phyloP scores from a whole-genome alignment of 2,113 vertebrate genomes.

The Aspiorhynchus laticeps region DNA sequence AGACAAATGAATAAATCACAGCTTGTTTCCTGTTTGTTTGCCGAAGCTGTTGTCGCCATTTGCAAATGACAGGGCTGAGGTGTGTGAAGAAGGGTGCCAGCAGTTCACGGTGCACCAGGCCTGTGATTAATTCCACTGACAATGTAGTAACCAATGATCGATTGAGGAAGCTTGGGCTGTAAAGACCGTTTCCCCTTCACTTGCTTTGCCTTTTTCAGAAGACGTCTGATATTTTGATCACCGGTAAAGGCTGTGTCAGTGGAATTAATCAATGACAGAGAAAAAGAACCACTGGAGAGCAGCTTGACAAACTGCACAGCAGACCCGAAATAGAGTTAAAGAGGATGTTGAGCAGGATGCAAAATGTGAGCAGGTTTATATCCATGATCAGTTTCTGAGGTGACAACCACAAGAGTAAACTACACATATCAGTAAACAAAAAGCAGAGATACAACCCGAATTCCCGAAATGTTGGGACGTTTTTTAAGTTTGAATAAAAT shows the following conservation, averaged over 20 bases:
- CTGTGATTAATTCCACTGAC: conserved; percentile 77
- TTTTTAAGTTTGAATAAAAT: too few species aligned
- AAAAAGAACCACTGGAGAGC: conserved; percentile 43
- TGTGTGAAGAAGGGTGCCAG: conserved; percentile 51
- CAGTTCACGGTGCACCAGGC: conserved; percentile 58
- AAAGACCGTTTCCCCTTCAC: conserved; percentile 79
- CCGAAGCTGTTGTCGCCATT: conserved; percentile 35
- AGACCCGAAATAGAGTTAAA: conserved; percentile 9
- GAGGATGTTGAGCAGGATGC: background rate
- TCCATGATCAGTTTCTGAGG: background rate
- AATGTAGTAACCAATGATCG: conserved; percentile 76
- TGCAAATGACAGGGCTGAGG: conserved; percentile 47
- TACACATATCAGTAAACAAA: background rate
- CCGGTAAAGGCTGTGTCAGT: conserved; percentile 66
- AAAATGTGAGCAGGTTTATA: background rate
- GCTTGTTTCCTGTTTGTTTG: conserved; percentile 23
- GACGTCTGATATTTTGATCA: conserved; percentile 78
- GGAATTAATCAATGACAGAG: conserved; percentile 74
- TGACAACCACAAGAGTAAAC: background rate
- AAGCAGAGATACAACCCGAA: background rate
- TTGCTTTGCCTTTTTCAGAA: conserved; percentile 75
- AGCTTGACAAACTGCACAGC: conserved; percentile 64
- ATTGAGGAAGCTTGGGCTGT: conserved; percentile 74
- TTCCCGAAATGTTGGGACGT: too few species aligned
- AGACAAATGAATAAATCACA: conserved; percentile 46